Evolutionary conservation across 2,888 invertebrate species (phyloP).

Genomic region (Marronus borbonicus): DNA sequence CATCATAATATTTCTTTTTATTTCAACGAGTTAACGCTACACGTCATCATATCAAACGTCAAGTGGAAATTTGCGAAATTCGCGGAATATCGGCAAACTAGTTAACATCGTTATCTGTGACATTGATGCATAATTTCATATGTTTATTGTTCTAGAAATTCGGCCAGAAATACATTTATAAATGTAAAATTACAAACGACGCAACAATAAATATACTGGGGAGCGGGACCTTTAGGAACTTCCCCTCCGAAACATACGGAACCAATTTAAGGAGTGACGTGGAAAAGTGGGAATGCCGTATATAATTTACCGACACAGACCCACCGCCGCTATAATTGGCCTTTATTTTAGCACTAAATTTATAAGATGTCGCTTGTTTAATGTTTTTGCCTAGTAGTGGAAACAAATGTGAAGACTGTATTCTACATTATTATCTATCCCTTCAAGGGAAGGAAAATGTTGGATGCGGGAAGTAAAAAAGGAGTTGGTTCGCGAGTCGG

Average conservation of each 20-base stretch:
- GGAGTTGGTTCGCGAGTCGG: conserved; percentile 9
- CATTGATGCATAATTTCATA: conserved; percentile 7
- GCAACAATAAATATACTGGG: conserved; percentile 32
- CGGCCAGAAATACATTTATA: not conserved
- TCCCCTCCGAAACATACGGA: conserved; percentile 24
- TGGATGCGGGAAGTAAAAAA: conserved; percentile 7
- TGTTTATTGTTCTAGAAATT: not conserved
- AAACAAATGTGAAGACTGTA: conserved; percentile 55
- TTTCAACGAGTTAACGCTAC: no score
- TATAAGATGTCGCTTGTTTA: conserved; percentile 57
- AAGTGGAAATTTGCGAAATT: no score
- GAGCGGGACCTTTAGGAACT: no score
- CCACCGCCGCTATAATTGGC: conserved; percentile 54
- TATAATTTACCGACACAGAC: conserved; percentile 50
- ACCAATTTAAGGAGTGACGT: conserved; percentile 49
- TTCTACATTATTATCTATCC: conserved; percentile 44
- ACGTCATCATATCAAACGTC: no score
- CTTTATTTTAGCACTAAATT: conserved; percentile 57
- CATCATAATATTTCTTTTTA: no score
- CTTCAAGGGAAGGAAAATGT: not conserved
- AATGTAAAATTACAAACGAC: conserved; percentile 34
- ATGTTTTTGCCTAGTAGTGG: conserved; percentile 58
- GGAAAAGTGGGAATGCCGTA: conserved; percentile 48
- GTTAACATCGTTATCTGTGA: not conserved
- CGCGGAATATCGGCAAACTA: not conserved